Conservation (phyloP, 2,797 vertebrate species). For the Acomys russatus region DNA sequence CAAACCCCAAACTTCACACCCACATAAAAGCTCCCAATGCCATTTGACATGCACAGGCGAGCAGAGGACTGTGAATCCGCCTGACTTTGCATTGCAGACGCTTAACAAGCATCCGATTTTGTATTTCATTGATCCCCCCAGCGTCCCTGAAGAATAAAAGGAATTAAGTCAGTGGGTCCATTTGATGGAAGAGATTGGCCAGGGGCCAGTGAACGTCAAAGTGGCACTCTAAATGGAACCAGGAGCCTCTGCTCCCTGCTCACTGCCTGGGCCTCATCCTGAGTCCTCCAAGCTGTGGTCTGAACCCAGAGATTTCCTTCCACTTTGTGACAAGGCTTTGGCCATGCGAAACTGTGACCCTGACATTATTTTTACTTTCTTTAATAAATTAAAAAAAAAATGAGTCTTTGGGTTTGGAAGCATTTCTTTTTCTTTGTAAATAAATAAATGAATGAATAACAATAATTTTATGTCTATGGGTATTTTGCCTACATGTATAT, state of each 20-base stretch:
- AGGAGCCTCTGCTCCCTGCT: accelerated
- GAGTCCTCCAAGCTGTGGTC: background rate
- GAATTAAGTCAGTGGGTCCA: background rate
- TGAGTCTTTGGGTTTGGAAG: background rate
- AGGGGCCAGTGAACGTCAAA: background rate
- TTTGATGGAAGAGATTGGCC: background rate
- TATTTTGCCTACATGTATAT: background rate
- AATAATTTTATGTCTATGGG: background rate
- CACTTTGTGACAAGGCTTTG: background rate
- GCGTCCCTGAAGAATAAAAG: background rate
- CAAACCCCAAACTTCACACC: constrained; percentile 32
- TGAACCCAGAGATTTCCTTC: background rate
- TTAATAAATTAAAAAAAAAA: background rate
- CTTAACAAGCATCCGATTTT: background rate
- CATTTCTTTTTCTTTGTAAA: background rate
- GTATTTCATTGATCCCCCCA: background rate
- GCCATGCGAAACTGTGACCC: background rate
- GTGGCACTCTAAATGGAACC: accelerated
- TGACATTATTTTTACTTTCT: background rate
- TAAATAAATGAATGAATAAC: background rate
- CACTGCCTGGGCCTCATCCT: background rate
- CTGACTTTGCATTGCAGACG: background rate
- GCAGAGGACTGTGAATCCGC: background rate
- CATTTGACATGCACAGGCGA: background rate
- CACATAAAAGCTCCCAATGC: constrained; percentile 27